Percentiles rank a stretch among this genome's conserved stretches.
Conservation (phyloP, 2,113 vertebrate species). For the Ictidomys tridecemlineatus region DNA sequence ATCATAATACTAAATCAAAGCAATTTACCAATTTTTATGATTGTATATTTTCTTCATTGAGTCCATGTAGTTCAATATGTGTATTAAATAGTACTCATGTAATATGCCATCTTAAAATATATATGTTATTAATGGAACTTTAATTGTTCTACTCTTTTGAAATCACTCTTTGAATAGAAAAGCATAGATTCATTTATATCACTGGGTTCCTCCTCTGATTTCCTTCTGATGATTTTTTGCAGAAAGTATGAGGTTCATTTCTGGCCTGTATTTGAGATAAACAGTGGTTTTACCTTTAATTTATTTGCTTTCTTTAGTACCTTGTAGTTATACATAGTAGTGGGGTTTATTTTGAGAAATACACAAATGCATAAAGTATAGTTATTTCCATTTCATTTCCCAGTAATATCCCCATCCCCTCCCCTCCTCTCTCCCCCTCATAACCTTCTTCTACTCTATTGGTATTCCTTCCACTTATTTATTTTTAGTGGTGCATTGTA, state of each 20-base stretch:
- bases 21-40: not conserved
- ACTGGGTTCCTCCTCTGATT: not conserved
- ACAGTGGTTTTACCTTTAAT: not conserved
- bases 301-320: not conserved
- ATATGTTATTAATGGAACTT: not conserved
- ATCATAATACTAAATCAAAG: not conserved
- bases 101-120: not conserved
- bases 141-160: not conserved
- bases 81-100: not conserved
- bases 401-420: too few species aligned
- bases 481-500: too few species aligned
- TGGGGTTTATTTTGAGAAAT: too few species aligned
- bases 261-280: not conserved
- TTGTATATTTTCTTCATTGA: not conserved
- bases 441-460: not conserved
- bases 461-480: too few species aligned
- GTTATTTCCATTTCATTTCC: too few species aligned
- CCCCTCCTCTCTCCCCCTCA: not conserved
- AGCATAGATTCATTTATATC: not conserved
- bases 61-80: not conserved
- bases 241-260: not conserved
- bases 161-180: not conserved
- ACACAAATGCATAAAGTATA: too few species aligned
- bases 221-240: not conserved
- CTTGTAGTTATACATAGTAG: too few species aligned